These are phyloP conservation scores for Sesamia inferens DNA, from an alignment of 2,888 invertebrate species.

Conservation along the genomic window DNA sequence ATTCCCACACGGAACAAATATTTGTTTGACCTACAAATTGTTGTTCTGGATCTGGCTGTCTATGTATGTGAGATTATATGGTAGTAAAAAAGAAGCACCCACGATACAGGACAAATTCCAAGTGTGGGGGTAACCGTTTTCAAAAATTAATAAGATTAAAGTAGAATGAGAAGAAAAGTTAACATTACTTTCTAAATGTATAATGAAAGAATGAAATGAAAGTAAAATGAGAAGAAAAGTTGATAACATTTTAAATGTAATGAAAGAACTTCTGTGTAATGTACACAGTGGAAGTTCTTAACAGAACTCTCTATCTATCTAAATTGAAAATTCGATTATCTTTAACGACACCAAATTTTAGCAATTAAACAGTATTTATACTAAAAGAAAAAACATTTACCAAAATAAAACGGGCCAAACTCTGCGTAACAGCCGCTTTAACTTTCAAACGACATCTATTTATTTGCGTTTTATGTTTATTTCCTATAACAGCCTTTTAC, in stretches of 20 bases:
- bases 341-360: not conserved
- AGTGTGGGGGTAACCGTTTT: too few species aligned
- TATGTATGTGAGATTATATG: too few species aligned
- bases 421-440: slow-evolving; percentile 8
- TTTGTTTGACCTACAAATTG: too few species aligned
- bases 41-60: too few species aligned
- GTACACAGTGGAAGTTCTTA: not conserved
- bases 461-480: slow-evolving; percentile 20
- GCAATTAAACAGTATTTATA: not conserved
- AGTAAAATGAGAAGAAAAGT: too few species aligned
- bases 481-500: slow-evolving; percentile 22
- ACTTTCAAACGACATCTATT: slow-evolving; percentile 39
- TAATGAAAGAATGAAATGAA: too few species aligned
- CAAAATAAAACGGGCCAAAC: slow-evolving; percentile 18
- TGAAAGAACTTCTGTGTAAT: not conserved
- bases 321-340: not conserved
- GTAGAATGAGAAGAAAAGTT: not conserved
- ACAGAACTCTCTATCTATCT: not conserved
- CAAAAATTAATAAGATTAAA: too few species aligned
- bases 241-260: not conserved
- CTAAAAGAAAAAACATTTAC: not conserved
- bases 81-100: too few species aligned
- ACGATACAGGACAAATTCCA: too few species aligned
- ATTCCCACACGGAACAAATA: too few species aligned
- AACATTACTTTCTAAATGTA: too few species aligned